Evolutionary conservation across 2,888 invertebrate genomes (phyloP).

Genomic region (Melieria crassipennis): DNA sequence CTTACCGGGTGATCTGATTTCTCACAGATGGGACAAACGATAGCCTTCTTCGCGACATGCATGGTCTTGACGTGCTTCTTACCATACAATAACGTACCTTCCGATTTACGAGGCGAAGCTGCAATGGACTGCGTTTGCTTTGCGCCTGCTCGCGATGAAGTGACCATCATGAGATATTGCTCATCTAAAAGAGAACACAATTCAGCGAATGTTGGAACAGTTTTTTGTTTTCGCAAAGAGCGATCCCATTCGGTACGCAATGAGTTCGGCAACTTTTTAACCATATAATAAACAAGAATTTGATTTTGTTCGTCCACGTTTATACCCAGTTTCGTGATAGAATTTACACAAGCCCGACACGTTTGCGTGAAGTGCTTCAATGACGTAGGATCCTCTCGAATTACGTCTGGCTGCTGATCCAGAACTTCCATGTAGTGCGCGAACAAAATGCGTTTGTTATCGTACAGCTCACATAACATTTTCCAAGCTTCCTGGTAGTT

Average conservation of each 20-base stretch:
- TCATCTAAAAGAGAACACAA: constrained; percentile 6
- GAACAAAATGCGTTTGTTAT: constrained; percentile 25
- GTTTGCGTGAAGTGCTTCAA: constrained; percentile 25
- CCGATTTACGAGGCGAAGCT: not conserved
- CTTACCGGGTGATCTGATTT: too few relatives aligned
- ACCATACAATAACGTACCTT: not conserved
- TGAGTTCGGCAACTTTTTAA: constrained; percentile 7
- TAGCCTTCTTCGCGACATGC: not conserved
- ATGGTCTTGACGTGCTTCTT: not conserved
- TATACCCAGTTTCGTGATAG: constrained; percentile 3
- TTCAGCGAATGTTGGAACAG: constrained; percentile 5
- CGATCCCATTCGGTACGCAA: too few relatives aligned
- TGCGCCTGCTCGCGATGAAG: not conserved
- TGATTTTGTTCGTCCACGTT: constrained; percentile 3
- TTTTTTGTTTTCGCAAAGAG: constrained; percentile 1
- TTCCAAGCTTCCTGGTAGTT: constrained; percentile 19
- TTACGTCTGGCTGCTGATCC: constrained; percentile 9
- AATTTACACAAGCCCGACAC: constrained; percentile 16
- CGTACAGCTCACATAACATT: constrained; percentile 15
- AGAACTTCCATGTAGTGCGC: constrained; percentile 22
- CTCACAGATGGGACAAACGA: not conserved
- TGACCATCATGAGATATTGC: constrained; percentile 9
- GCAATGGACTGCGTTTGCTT: not conserved
- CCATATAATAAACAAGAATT: constrained; percentile 15
- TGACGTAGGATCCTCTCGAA: constrained; percentile 9